Base-by-base conservation (phyloP, 2,113 vertebrate species). In the Sarotherodon lohbergeri region DNA sequence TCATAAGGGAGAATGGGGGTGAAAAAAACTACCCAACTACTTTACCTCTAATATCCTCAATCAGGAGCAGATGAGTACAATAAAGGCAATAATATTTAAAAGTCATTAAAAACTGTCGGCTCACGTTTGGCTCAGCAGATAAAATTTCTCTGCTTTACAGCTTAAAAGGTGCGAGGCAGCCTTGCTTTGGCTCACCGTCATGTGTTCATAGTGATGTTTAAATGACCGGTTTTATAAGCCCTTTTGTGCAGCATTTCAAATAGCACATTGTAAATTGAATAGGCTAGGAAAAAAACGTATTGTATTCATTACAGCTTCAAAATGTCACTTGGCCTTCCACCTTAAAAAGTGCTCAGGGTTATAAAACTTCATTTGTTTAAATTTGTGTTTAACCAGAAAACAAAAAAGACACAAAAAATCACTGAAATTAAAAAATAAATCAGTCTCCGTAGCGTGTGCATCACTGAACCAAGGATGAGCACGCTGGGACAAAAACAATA, bases 361-460 rank as follows among this genome's bases (percentile, higher is more conserved):
- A 43, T 1, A 71, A 86, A 50, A 16, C 4, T 14, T 80, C 0
- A 50, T 27, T 83, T 86, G 4, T 34, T 81, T 57, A 34, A 29
- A 79, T n/a, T 32, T 52, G 78, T 80, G 6, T 81, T 39, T 19
- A 22, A 63, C 83, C 36, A 24, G 9, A 63, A 24, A 34, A 63
- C 19, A 68, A 22, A 66, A 39, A 27, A 17, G 29, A 24, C 19
- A 32, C 39, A 24, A 4, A 66, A 66, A 68, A 39, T 22, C 61
- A 22, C 12, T 39, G 52, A 83, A 66, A 66, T 78, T 7, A 41
- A 76, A 71, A 71, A 14, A 79, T 11, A 5, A 24, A 29, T 7
- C 68, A 0, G 24, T 5, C 0, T 59, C 13, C 24, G 17, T 0
- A 17, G 3, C 8, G 24, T 73, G 27, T 7, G 39, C 29, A 22